Evolutionary conservation across 2,888 invertebrate species (phyloP).

Genomic region (Helobdella robusta): DNA sequence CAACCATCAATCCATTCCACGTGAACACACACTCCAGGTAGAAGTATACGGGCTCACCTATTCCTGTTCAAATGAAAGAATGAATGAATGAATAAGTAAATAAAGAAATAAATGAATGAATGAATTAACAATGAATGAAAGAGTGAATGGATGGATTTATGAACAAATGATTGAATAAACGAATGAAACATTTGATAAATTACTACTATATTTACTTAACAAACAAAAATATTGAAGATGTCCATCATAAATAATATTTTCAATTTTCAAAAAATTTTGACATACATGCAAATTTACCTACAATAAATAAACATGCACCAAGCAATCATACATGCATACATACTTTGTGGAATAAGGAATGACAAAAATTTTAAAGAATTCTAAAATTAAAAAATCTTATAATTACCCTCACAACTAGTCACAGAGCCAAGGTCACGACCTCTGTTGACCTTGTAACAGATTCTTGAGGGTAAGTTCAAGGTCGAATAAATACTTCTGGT

Average conservation of each 20-base stretch:
- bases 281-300: constrained; percentile 40
- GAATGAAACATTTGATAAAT: no score
- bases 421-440: constrained; percentile 59
- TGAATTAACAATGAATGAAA: no score
- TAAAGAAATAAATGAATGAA: no score
- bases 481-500: not conserved
- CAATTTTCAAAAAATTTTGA: not conserved
- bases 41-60: constrained; percentile 70
- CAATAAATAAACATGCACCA: not conserved
- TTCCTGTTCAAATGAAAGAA: constrained; percentile 13
- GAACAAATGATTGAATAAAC: no score
- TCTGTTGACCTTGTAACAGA: constrained; percentile 57
- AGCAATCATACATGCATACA: no score
- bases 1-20: constrained; percentile 61
- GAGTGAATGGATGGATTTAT: no score
- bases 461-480: constrained; percentile 47
- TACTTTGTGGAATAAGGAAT: no score
- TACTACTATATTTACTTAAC: not conserved
- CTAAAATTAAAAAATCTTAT: not conserved
- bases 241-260: not conserved
- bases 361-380: not conserved
- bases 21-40: constrained; percentile 70
- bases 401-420: constrained; percentile 63
- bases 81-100: no score
- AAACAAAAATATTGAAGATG: not conserved